Conservation (phyloP, 2,888 invertebrate genomes). For the Elegia similella region DNA sequence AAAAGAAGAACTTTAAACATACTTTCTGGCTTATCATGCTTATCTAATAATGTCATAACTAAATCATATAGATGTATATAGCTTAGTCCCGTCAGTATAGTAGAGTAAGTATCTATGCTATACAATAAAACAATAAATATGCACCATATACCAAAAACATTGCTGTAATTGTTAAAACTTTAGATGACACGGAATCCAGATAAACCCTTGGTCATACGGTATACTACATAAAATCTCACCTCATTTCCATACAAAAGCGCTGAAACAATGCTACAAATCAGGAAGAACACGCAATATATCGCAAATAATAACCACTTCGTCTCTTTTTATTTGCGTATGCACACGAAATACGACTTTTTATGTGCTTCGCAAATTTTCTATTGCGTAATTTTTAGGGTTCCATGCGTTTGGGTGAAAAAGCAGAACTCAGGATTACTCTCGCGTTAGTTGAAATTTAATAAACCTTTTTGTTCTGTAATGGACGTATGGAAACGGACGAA, state of each 20-base stretch:
- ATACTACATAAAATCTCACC: not conserved
- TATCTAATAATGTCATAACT: too few relatives aligned
- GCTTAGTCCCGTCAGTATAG: too few relatives aligned
- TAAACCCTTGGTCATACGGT: not conserved
- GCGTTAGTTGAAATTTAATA: too few relatives aligned
- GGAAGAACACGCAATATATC: slow-evolving; percentile 20
- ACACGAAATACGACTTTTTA: slow-evolving; percentile 12
- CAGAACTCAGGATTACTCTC: too few relatives aligned
- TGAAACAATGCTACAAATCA: slow-evolving; percentile 12
- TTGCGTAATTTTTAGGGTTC: not conserved
- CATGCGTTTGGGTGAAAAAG: not conserved
- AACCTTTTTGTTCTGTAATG: too few relatives aligned
- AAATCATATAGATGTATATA: too few relatives aligned
- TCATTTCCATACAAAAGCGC: not conserved
- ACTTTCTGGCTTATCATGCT: too few relatives aligned
- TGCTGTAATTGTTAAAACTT: not conserved
- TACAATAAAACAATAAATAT: too few relatives aligned
- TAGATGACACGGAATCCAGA: not conserved
- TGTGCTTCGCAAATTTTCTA: slow-evolving; percentile 16
- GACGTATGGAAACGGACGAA: too few relatives aligned
- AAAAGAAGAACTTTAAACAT: too few relatives aligned
- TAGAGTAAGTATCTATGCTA: too few relatives aligned
- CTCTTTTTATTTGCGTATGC: slow-evolving; percentile 24
- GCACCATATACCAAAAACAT: not conserved
- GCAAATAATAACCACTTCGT: slow-evolving; percentile 22